Evolutionary conservation across 1,140 invertebrate genomes (phyloP).

Genomic region (Psix sp.): DNA sequence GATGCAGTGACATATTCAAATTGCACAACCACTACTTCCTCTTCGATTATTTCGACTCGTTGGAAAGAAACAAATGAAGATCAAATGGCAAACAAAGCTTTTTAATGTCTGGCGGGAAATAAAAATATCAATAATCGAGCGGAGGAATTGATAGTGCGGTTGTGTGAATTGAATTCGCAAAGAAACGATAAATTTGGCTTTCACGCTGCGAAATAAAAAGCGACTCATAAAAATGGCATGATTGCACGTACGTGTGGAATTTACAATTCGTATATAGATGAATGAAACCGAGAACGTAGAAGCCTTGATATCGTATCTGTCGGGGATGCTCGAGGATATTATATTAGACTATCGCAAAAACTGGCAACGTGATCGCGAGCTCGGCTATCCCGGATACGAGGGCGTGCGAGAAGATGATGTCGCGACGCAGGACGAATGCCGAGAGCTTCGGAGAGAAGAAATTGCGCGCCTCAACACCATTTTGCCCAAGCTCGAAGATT

Average conservation of each 20-base stretch:
- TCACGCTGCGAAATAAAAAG: conserved; percentile 15
- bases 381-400: conserved; percentile 58
- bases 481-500: conserved; percentile 58
- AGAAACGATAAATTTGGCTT: conserved; percentile 25
- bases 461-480: conserved; percentile 60
- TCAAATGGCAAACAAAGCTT: too few species aligned
- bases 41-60: too few species aligned
- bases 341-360: conserved; percentile 56
- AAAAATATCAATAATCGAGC: too few species aligned
- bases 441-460: conserved; percentile 52
- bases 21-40: too few species aligned
- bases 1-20: too few species aligned
- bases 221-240: conserved; percentile 23
- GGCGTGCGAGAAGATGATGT: conserved; percentile 42
- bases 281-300: conserved; percentile 50
- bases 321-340: conserved; percentile 57
- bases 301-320: conserved; percentile 51
- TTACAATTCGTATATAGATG: conserved; percentile 41
- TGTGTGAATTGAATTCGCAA: conserved; percentile 13
- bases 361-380: conserved; percentile 59
- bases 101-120: not conserved
- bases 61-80: too few species aligned
- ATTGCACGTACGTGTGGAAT: conserved; percentile 32
- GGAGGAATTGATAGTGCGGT: not conserved
- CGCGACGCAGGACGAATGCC: conserved; percentile 50